phyloP scores from a whole-genome alignment of 1,140 invertebrate genomes.

The Drosophila bifasciata region DNA sequence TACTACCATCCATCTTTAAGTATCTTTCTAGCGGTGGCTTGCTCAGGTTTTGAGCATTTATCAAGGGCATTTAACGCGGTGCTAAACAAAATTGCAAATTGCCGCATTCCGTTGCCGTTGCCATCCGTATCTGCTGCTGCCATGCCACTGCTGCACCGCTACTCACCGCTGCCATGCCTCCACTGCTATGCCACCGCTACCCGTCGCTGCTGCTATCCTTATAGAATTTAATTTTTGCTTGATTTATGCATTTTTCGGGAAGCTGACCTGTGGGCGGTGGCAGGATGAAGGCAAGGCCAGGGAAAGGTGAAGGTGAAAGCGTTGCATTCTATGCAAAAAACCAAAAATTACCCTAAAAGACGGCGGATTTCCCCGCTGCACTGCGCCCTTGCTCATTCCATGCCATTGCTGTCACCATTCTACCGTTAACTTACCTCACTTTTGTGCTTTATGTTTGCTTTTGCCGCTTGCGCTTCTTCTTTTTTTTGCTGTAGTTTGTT shows the following conservation, averaged over 20 bases:
- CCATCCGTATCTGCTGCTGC: conserved; percentile 23
- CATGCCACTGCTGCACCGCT: no score
- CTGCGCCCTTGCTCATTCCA: not conserved
- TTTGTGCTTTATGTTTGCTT: conserved; percentile 66
- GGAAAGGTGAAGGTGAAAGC: conserved; percentile 16
- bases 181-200: no score
- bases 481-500: conserved; percentile 40
- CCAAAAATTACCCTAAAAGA: no score
- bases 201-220: conserved; percentile 6
- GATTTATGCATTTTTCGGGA: conserved; percentile 69
- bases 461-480: conserved; percentile 9
- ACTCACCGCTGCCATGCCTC: conserved; percentile 6
- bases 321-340: conserved; percentile 55
- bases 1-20: conserved; percentile 16
- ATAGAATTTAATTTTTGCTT: conserved; percentile 76
- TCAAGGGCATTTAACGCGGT: conserved; percentile 46
- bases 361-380: no score
- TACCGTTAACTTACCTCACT: conserved; percentile 63
- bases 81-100: conserved; percentile 57
- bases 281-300: not conserved
- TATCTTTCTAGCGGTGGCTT: not conserved
- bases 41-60: conserved; percentile 32
- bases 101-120: conserved; percentile 26
- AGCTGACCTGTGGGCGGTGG: conserved; percentile 9
- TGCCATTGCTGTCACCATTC: conserved; percentile 40